Base-by-base conservation (phyloP, 2,888 invertebrate genomes). In the Xylota sylvarum region DNA sequence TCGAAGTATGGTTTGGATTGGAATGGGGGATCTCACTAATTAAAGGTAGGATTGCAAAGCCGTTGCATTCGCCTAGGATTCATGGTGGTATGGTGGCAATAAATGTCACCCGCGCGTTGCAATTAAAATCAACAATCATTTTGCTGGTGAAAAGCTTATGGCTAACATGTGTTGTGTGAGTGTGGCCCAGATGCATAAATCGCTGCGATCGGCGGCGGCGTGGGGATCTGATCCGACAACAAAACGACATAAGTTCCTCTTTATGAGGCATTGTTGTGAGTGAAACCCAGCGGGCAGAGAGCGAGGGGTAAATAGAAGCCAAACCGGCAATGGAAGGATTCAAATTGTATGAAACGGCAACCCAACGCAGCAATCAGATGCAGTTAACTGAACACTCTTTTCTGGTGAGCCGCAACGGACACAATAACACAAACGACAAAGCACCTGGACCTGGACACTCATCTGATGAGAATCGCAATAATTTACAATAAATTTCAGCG, bases 231-330 rank as follows among this genome's bases (percentile, higher is more conserved):
- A 86, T 86, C 86, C 69, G 86, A 86, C 86, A 86, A 82, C 77
- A 86, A 78, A 81, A 64, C 77, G 86, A 82, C 86, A 78, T 86
- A 82, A 86, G 86, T 82, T 82, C 43, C 73, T 69, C 86, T 86
- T 86, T 82, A 86, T 73, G 73, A 73, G 67, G 62, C 67, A 86
- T 82, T 86, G 82, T 86, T 82, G 60, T 86, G 86, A 86, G 67
- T 58, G 67, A 14, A 78, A 72, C 35, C 56, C 32, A 19, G 23
- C 52, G 10, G 48, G 19, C 32, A 19, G 17, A 27, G 62, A 17
- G 46, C 32, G 48, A 76, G 27, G 12, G 10, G 23, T 27, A 5
- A 7, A 46, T 23, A 23, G 23, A 23, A 23, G 23, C 23, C 23
- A 3, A 23, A 23, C 23, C 23, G 23, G 23, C 23, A 23, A 30